Percentiles rank a stretch among this genome's conserved stretches.
Conservation (phyloP, 2,797 vertebrate species). For the Platalea minor region DNA sequence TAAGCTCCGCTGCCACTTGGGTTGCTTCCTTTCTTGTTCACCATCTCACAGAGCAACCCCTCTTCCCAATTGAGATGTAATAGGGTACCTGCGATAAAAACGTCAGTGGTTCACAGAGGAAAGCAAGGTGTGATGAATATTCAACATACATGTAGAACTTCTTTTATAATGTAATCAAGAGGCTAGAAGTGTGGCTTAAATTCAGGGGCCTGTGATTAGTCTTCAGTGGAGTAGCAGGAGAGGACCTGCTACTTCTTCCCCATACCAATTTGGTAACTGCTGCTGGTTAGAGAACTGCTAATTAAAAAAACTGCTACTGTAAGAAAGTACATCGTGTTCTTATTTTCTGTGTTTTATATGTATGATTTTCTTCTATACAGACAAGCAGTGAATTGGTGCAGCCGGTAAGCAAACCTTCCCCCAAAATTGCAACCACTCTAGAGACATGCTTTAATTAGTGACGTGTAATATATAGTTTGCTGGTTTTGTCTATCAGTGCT, state of each 20-base stretch:
- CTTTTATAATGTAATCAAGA: not conserved
- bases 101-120: not conserved
- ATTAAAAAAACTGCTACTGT: not conserved
- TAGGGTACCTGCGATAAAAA: not conserved
- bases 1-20: not conserved
- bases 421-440: not conserved
- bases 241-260: accelerated
- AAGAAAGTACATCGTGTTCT: not conserved
- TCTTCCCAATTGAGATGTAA: not conserved
- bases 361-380: slow-evolving; percentile 69
- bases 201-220: not conserved
- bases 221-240: not conserved
- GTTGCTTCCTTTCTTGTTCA: not conserved
- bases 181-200: not conserved
- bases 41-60: not conserved
- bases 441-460: not conserved
- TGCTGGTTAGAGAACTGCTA: not conserved
- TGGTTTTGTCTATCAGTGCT: not conserved
- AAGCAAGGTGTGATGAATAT: not conserved
- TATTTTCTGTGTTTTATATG: slow-evolving; percentile 24
- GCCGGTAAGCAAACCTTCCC: slow-evolving; percentile 81
- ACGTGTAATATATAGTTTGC: not conserved
- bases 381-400: slow-evolving; percentile 82
- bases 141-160: not conserved
- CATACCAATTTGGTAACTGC: not conserved